phyloP scores from a whole-genome alignment of 2,797 vertebrate species.

The Bradypus variegatus region DNA sequence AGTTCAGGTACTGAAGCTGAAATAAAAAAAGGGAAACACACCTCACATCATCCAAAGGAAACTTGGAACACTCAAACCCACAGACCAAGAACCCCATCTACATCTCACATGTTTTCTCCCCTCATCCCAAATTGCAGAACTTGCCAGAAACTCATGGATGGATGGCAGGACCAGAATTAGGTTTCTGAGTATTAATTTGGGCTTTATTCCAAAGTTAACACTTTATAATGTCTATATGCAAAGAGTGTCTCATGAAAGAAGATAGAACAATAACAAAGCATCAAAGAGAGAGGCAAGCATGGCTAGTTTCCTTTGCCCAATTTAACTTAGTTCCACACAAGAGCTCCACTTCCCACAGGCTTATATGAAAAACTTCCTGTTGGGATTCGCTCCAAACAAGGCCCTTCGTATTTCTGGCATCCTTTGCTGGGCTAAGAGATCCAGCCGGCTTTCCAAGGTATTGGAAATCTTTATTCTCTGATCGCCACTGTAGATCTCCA shows the following conservation, averaged over 20 bases:
- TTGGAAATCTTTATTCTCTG: slow-evolving; percentile 94
- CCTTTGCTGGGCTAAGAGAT: slow-evolving; percentile 92
- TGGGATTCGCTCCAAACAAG: slow-evolving; percentile 89
- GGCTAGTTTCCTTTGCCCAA: slow-evolving; percentile 39
- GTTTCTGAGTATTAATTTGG: slow-evolving; percentile 53
- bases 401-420: slow-evolving; percentile 90
- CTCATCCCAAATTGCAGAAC: slow-evolving; percentile 37
- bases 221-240: slow-evolving; percentile 62
- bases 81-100: slow-evolving; percentile 37
- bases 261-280: slow-evolving; percentile 51
- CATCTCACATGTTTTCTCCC: background rate
- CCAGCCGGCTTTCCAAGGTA: slow-evolving; percentile 93
- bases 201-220: slow-evolving; percentile 62
- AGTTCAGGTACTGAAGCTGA: slow-evolving; percentile 38
- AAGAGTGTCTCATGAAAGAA: slow-evolving; percentile 63
- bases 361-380: slow-evolving; percentile 90
- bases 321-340: slow-evolving; percentile 31
- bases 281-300: slow-evolving; percentile 45
- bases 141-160: slow-evolving; percentile 45
- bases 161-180: slow-evolving; percentile 39
- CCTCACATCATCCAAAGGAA: slow-evolving; percentile 6
- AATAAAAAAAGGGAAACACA: slow-evolving; percentile 58
- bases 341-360: slow-evolving; percentile 58
- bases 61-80: background rate
- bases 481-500: slow-evolving; percentile 86